phyloP scores from a whole-genome alignment of 2,797 vertebrate species.

The Sebastes itinus region DNA sequence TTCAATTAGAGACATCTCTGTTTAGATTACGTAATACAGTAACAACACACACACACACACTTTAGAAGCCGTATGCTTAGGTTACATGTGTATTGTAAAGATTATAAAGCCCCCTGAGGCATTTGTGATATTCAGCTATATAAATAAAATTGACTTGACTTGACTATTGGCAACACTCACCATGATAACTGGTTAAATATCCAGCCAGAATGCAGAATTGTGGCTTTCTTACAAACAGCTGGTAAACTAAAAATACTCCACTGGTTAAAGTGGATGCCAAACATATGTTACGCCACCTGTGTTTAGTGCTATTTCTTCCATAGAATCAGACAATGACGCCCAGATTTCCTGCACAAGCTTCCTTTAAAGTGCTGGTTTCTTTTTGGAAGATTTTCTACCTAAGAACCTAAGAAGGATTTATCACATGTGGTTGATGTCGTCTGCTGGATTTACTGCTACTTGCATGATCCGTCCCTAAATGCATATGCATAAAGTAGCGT shows the following conservation, averaged over 20 bases:
- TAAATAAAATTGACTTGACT: too few species aligned
- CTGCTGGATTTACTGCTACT: not conserved
- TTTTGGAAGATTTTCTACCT: not conserved
- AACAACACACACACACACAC: not conserved
- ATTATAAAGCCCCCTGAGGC: too few species aligned
- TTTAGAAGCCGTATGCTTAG: not conserved
- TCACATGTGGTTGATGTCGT: not conserved
- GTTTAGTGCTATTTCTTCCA: not conserved
- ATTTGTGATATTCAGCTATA: too few species aligned
- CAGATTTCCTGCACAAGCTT: not conserved
- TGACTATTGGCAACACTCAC: not conserved
- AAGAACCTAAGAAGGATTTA: not conserved
- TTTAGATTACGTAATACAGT: conserved; percentile 29
- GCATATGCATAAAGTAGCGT: not conserved
- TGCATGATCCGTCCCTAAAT: not conserved
- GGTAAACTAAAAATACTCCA: conserved; percentile 1
- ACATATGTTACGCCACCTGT: not conserved
- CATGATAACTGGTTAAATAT: conserved; percentile 7
- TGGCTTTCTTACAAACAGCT: not conserved
- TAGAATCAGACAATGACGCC: not conserved
- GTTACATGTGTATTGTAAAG: not conserved
- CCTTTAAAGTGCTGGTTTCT: not conserved
- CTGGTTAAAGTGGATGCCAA: not conserved
- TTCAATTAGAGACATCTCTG: conserved; percentile 25
- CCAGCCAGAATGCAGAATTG: not conserved